These are phyloP conservation scores for Coranthus polyacanthus DNA, from an alignment of 2,797 vertebrate species.

Conservation along the genomic window DNA sequence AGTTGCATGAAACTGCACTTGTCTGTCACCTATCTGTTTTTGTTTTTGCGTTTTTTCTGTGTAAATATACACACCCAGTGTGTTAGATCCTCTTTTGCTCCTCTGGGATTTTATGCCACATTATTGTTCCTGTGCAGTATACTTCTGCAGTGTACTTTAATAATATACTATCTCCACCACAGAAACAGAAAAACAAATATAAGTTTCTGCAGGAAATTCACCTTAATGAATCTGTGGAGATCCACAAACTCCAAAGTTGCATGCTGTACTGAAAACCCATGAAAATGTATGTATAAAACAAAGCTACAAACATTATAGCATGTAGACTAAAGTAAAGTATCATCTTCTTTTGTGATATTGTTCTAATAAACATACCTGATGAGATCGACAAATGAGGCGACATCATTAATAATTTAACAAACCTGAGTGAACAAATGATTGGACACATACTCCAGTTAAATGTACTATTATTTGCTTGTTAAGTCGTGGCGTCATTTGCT, in stretches of 20 bases:
- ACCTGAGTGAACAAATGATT: too few species aligned
- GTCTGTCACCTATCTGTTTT: constrained; percentile 44
- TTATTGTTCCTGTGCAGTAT: constrained; percentile 13
- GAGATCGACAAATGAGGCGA: too few species aligned
- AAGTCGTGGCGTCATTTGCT: too few species aligned
- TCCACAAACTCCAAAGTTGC: constrained; percentile 2
- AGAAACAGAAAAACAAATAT: constrained; percentile 15
- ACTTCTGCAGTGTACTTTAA: constrained; percentile 1
- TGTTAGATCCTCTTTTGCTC: constrained; percentile 26
- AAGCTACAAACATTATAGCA: neutral
- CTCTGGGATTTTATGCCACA: constrained; percentile 24
- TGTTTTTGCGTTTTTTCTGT: constrained; percentile 17
- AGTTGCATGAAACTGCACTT: constrained; percentile 21
- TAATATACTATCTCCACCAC: neutral
- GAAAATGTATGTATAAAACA: neutral
- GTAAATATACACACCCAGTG: constrained; percentile 28
- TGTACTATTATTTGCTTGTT: too few species aligned
- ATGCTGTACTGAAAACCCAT: neutral
- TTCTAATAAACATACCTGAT: too few species aligned
- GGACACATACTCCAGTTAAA: neutral
- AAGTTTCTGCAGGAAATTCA: constrained; percentile 27
- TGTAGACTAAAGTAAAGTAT: neutral
- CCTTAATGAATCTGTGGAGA: constrained; percentile 28
- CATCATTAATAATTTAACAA: too few species aligned
- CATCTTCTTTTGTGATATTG: too few species aligned